Evolutionary conservation across 1,140 invertebrate genomes (phyloP), one percentile per base, ranked within the genome.

Genomic region (Calliphora vicina): DNA sequence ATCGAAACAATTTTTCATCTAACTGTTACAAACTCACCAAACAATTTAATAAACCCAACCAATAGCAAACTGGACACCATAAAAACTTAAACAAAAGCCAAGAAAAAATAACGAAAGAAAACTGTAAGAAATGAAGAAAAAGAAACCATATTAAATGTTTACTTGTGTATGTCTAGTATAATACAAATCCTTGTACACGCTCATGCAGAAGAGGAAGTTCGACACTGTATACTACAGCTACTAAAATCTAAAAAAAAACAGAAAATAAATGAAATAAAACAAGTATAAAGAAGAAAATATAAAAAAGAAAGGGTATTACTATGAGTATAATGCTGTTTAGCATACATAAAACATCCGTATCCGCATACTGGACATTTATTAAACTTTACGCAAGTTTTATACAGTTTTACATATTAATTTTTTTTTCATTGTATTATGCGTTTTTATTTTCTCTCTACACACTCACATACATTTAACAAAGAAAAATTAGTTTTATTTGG

Each of bases 291-390:
- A 6, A 67, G n/a, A n/a, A 61, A 61, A 61, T 6, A 61, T 17
- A 23, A 67, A 57, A n/a, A 57, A 67, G n/a, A 67, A 67, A 67
- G 5, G 20, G 12, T 25, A 23, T 23, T 9, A 35, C 35, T 35
- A 35, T 35, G 35, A 35, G 35, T 35, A 25, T 25, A 67, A 67
- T 67, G 73, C 29, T 20, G 73, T 74, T 74, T 8, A 74, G 72
- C 72, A 29, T 27, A 35, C 72, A 74, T 29, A 74, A 74, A 76
- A 42, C 73, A 76, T 42, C 35, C n/a, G 17, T 35, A 76, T 9
- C 29, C 35, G 73, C 73, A 76, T n/a, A 76, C 29, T 76, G 73
- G 73, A 76, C 73, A 76, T 76, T 76, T 42, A 76, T 76, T 76
- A 76, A 76, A 76, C 27, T 76, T 76, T 76, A 76, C 35, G 29